These are phyloP conservation scores for Neodontobutis hainanensis DNA, from an alignment of 2,113 vertebrate species.

Conservation along the genomic window DNA sequence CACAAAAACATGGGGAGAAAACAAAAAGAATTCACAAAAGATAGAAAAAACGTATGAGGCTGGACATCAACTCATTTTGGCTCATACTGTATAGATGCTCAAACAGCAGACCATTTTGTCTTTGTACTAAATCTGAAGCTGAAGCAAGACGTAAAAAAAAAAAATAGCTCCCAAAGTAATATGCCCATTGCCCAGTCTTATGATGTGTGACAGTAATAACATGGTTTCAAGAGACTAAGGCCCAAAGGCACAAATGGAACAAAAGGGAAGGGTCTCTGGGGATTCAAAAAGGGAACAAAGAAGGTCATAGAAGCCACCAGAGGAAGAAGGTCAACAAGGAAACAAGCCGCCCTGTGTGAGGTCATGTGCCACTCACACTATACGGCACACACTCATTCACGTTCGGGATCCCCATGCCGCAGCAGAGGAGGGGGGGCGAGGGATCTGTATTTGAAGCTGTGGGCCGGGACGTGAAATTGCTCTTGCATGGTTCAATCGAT, in stretches of 20 bases:
- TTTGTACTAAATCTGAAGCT: too few species aligned
- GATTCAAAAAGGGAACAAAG: slow-evolving; percentile 20
- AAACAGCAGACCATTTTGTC: too few species aligned
- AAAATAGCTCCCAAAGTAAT: too few species aligned
- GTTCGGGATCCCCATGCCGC: not conserved
- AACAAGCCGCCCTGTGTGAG: not conserved
- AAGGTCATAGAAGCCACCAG: slow-evolving; percentile 41
- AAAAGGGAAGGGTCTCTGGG: slow-evolving; percentile 3
- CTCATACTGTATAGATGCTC: too few species aligned
- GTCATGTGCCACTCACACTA: not conserved
- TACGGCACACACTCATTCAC: slow-evolving; percentile 12
- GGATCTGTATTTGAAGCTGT: slow-evolving; percentile 35
- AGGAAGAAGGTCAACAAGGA: slow-evolving; percentile 36
- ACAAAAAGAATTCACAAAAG: slow-evolving; percentile 1
- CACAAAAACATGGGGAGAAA: slow-evolving; percentile 16
- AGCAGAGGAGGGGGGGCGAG: not conserved
- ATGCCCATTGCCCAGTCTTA: slow-evolving; percentile 6
- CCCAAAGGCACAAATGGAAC: slow-evolving; percentile 27
- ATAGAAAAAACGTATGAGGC: slow-evolving; percentile 6
- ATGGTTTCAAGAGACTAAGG: slow-evolving; percentile 20
- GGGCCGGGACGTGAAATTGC: slow-evolving; percentile 56
- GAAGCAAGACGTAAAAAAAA: too few species aligned
- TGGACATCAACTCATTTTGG: too few species aligned
- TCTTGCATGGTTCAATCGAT: slow-evolving; percentile 51
- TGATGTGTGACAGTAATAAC: slow-evolving; percentile 30